These are phyloP conservation scores for Phyllotreta striolata DNA, from an alignment of 2,888 invertebrate genomes.

Conservation along the genomic window DNA sequence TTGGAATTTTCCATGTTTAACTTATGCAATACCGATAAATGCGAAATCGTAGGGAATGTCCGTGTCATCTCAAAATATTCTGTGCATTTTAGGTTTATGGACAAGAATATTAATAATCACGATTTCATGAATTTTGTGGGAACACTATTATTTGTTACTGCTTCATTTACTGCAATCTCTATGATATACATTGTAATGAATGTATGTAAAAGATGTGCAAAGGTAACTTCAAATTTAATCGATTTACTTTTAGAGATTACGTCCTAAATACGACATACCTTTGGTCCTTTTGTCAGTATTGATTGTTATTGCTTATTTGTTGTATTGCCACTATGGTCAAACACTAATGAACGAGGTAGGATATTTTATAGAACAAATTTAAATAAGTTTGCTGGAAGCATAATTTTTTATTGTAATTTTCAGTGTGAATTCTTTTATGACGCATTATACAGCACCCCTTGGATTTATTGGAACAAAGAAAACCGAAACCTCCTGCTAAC, in stretches of 20 bases:
- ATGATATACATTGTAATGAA: too few relatives aligned
- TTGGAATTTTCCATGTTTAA: too few relatives aligned
- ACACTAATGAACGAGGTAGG: conserved; percentile 6
- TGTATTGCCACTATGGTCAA: conserved; percentile 4
- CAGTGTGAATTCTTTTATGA: conserved; percentile 6
- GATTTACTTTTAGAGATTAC: conserved; percentile 1
- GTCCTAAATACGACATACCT: not conserved
- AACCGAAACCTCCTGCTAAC: not conserved
- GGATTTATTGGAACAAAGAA: conserved; percentile 11
- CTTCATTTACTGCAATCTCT: too few relatives aligned
- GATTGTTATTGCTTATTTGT: not conserved
- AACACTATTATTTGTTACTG: too few relatives aligned
- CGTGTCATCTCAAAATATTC: too few relatives aligned
- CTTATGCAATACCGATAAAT: too few relatives aligned
- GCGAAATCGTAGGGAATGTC: too few relatives aligned
- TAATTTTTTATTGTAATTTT: not conserved
- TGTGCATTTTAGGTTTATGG: too few relatives aligned
- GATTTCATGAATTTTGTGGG: too few relatives aligned
- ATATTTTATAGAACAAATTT: not conserved
- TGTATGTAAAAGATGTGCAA: too few relatives aligned
- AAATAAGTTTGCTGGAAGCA: not conserved
- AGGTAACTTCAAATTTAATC: not conserved
- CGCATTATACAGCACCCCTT: not conserved
- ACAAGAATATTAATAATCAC: too few relatives aligned
- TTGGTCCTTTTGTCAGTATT: not conserved